Evolutionary conservation across 2,113 vertebrate species (phyloP).

Genomic region (Phylloscopus whistleri): DNA sequence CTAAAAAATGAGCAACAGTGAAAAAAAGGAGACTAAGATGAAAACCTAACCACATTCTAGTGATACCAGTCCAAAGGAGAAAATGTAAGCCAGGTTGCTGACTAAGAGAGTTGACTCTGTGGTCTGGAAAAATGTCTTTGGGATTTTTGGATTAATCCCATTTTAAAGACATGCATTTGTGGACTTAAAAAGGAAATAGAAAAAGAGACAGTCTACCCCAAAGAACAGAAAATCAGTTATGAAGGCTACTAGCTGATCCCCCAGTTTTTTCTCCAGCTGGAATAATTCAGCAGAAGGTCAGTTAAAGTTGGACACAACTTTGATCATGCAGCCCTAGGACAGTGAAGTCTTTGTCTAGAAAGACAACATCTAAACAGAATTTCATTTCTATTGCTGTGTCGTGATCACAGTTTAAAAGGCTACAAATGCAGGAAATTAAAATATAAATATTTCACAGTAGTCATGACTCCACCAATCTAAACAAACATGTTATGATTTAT

Average conservation of each 20-base stretch:
- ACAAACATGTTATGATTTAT: neutral
- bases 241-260: neutral
- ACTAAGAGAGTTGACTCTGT: neutral
- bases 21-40: neutral
- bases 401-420: neutral
- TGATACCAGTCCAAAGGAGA: neutral
- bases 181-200: neutral
- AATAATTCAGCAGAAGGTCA: neutral
- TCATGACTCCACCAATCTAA: neutral
- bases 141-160: neutral
- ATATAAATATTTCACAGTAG: neutral
- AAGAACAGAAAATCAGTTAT: neutral
- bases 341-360: neutral
- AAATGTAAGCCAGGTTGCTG: neutral
- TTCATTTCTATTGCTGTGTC: neutral
- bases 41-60: neutral
- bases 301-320: neutral
- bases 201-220: neutral
- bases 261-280: neutral
- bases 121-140: neutral
- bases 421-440: neutral
- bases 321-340: neutral
- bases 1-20: neutral
- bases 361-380: neutral
- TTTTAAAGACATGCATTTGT: neutral